Base-by-base conservation (phyloP, 2,113 vertebrate species). In the Poeciliopsis retropinna region DNA sequence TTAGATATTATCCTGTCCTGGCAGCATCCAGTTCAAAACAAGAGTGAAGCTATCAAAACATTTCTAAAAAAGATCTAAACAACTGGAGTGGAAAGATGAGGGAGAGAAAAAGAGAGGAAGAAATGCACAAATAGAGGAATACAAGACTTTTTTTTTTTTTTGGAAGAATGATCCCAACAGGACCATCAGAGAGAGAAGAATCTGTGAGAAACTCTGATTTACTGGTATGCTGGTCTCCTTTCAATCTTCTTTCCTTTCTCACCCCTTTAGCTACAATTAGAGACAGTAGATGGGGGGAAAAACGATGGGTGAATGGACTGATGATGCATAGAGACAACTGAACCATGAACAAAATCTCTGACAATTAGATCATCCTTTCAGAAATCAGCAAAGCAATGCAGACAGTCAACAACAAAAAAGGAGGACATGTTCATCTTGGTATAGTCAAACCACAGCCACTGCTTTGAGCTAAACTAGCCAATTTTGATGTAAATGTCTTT, bases 301-400 rank as follows among this genome's bases (percentile, higher is more conserved):
- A 78, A 82, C 64, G 84, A 88, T 14, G 83, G 62, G 37, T 87
- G 84, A 89, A 90, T 81, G 76, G 80, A 81, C 82, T 77, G 76
- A 81, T 87, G 86, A 86, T 85, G 86, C 81, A 87, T 62, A 74
- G 80, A 85, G 81, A 91, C 79, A 88, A 84, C 77, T 87, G 81
- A 88, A 89, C 88, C 81, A 85, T 84, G 80, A 91, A 91, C 70
- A 86, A 27, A 87, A 82, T 75, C 83, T 85, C 85, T 90, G 81
- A 91, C 80, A 90, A 94, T 95, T 94, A 95, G 94, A 95, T 94
- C 94, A 95, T 95, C 94, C 94, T 94, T 94, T 90, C 84, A 83
- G 63, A 87, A 74, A 92, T 80, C 91, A 90, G 94, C 93, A 94
- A 94, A 94, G 92, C 93, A 90, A 92, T 91, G 92, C 87, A 68